Conservation (phyloP, 2,113 vertebrate species). For the Antechinus flavipes region DNA sequence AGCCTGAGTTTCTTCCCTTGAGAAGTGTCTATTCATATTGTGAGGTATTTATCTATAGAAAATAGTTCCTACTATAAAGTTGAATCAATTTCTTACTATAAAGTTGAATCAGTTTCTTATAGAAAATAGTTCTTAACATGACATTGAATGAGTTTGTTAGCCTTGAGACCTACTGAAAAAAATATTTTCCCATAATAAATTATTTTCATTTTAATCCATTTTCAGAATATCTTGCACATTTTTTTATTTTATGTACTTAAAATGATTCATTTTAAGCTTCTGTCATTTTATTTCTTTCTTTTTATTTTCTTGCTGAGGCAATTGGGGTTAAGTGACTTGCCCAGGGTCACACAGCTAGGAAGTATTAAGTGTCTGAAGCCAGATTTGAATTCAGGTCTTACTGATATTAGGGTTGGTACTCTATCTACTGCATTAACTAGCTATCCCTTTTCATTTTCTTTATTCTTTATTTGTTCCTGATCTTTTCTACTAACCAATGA, state of each 20-base stretch:
- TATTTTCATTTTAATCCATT: not conserved
- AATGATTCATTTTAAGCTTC: not conserved
- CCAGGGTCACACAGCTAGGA: no score
- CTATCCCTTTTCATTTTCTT: not conserved
- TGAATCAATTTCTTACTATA: not conserved
- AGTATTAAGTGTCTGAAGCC: no score
- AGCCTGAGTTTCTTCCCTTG: not conserved
- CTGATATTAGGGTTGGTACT: no score
- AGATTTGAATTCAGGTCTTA: no score
- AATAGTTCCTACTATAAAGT: not conserved
- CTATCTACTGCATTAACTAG: no score
- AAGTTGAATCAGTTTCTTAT: no score
- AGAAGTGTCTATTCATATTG: not conserved
- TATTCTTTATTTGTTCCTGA: not conserved
- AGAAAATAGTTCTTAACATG: no score
- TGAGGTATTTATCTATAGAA: not conserved
- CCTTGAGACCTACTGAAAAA: not conserved
- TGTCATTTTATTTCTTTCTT: not conserved
- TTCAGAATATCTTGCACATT: not conserved
- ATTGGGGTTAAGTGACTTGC: no score
- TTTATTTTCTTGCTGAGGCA: not conserved
- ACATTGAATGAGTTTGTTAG: not conserved
- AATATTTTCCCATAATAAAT: not conserved
- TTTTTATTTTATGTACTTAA: not conserved
- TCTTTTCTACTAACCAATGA: not conserved